phyloP scores from a whole-genome alignment of 64 coral and sea anemone species.

The Hydrozoanthus tunicans region DNA sequence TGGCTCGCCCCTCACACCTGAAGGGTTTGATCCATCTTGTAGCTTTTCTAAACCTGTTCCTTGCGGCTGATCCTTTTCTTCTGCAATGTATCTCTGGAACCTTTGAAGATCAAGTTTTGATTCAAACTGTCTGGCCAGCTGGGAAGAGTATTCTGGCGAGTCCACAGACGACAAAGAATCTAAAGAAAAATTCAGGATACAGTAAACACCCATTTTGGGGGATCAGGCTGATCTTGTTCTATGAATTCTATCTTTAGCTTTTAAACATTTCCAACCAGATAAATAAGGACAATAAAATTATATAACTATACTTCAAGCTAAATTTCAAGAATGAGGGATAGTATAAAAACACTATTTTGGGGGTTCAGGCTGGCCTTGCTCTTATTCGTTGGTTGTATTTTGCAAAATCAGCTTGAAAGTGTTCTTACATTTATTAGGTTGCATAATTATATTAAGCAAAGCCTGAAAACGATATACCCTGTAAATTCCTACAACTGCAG shows the following conservation, averaged over 20 bases:
- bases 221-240: too few species aligned
- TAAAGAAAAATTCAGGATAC: not conserved
- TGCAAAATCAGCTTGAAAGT: too few species aligned
- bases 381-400: too few species aligned
- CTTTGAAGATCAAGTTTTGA: conserved; percentile 84
- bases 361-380: too few species aligned
- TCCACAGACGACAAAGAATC: conserved; percentile 13
- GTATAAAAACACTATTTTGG: too few species aligned
- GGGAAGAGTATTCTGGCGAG: conserved; percentile 27
- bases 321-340: too few species aligned
- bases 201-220: not conserved
- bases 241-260: too few species aligned
- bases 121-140: conserved; percentile 55
- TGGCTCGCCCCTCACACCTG: not conserved
- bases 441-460: too few species aligned
- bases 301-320: too few species aligned
- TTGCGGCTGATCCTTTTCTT: conserved; percentile 47
- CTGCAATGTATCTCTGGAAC: conserved; percentile 71
- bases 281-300: too few species aligned
- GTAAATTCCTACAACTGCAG: not conserved
- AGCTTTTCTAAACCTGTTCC: not conserved
- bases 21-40: not conserved
- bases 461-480: not conserved
- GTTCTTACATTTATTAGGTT: too few species aligned
- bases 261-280: too few species aligned